A percentile compares a stretch with the other conserved stretches of the same genome.
These are phyloP conservation scores for Drosophila histrio DNA, from an alignment of 2,888 invertebrate genomes.

Conservation along the genomic window DNA sequence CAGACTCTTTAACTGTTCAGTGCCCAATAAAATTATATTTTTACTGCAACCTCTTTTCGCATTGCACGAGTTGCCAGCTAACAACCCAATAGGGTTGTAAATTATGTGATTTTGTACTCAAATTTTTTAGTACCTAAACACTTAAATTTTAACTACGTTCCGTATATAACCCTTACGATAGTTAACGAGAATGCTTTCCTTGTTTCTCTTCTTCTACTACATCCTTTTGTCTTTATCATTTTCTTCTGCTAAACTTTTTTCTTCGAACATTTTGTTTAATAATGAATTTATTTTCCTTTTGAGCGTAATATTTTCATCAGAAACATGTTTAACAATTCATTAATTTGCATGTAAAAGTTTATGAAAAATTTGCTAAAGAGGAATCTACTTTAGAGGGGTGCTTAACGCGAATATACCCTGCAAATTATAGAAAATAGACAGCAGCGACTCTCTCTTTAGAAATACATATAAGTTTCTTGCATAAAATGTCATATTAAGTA, in stretches of 20 bases:
- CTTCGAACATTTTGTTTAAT: conserved; percentile 19
- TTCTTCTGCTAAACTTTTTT: background rate
- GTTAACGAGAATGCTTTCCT: conserved; percentile 12
- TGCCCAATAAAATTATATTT: conserved; percentile 33
- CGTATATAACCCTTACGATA: conserved; percentile 22
- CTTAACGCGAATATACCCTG: background rate
- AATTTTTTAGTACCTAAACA: conserved; percentile 28
- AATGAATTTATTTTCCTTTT: conserved; percentile 16
- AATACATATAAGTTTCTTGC: background rate
- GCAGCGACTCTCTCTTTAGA: background rate
- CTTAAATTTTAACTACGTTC: conserved; percentile 34
- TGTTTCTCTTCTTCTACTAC: background rate
- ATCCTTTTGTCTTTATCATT: background rate
- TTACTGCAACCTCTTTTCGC: conserved; percentile 14
- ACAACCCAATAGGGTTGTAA: conserved; percentile 23
- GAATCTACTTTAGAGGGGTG: background rate
- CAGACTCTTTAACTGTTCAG: background rate
- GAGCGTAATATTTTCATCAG: conserved; percentile 8
- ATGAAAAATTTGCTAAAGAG: background rate
- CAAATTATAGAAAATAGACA: background rate
- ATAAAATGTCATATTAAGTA: background rate
- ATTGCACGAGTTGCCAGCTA: background rate
- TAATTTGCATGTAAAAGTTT: conserved; percentile 9
- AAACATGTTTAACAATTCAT: conserved; percentile 47
- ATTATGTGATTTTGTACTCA: conserved; percentile 38